Evolutionary conservation across 1,140 invertebrate genomes (phyloP), one percentile per base, ranked within the genome.

Genomic region (Neoseiulus cucumeris): DNA sequence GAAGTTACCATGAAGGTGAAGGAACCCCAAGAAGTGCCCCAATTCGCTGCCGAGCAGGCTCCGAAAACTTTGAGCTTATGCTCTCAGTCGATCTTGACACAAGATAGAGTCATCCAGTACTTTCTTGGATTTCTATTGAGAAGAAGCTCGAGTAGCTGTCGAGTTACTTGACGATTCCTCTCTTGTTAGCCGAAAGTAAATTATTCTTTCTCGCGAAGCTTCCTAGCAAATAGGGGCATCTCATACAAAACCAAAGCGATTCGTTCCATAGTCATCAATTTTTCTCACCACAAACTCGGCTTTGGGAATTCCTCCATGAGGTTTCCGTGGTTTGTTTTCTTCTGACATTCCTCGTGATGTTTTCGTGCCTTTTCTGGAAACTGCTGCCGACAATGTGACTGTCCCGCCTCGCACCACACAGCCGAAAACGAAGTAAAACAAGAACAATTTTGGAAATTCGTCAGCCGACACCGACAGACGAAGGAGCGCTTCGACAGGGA

Each of bases 201-300:
- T n/a, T n/a, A n/a, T n/a, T n/a, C n/a, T n/a, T n/a, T n/a, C n/a
- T n/a, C 42, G 66, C 66, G 41, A 66, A 47, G 44, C 44, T 59
- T 17, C 67, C 64, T 29, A 66, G 55, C 33, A 68, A 66, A 65
- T 28, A 47, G 47, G 64, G 30, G 28, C 45, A 20, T 42, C 42
- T 4, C 28, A 55, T 45, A 55, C 12, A 51, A 7, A 20, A 25
- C 14, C 22, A 17, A 59, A 18, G 14, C 14, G 17, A 59, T 17
- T 17, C 45, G 33, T 9, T 29, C 33, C 22, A 29, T 2, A 25
- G n/a, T n/a, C 22, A 17, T 29, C 25, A n/a, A 33, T 2, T 25
- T 47, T 47, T 70, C 68, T 70, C 47, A 71, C 70, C 51, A 71
- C 65, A 65, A 71, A 71, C 47, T 68, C 55, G 18, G 70, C 70